These are phyloP conservation scores for Shinisaurus crocodilurus DNA, from an alignment of 2,113 vertebrate genomes.

Conservation along the genomic window DNA sequence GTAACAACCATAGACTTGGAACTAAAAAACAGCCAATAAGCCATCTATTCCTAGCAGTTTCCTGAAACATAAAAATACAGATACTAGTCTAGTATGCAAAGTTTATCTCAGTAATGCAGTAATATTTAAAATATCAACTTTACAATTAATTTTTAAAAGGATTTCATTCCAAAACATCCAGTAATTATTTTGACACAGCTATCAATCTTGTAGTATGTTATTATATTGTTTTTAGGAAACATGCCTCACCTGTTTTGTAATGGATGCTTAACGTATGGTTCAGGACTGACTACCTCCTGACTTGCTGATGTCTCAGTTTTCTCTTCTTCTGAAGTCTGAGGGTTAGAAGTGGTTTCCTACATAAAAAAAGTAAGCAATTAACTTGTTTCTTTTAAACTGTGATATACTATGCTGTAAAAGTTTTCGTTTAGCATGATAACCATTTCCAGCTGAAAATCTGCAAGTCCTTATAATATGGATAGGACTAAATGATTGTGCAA, in stretches of 20 bases:
- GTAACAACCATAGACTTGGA: background rate
- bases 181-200: background rate
- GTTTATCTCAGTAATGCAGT: background rate
- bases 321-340: conserved; percentile 87
- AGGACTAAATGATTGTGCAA: background rate
- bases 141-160: background rate
- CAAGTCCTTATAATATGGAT: background rate
- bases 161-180: background rate
- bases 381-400: background rate
- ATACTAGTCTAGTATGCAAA: background rate
- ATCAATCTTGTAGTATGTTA: background rate
- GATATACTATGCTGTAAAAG: background rate
- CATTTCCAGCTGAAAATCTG: background rate
- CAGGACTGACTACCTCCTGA: conserved; percentile 87
- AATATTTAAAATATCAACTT: background rate
- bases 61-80: background rate
- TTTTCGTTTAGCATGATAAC: background rate
- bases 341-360: conserved; percentile 87
- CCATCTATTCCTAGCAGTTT: background rate
- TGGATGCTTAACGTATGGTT: conserved; percentile 95
- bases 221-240: background rate
- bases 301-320: conserved; percentile 78
- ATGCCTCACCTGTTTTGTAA: conserved; percentile 91
- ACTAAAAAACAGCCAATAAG: background rate
- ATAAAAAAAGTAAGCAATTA: conserved; percentile 36